Base-by-base conservation (phyloP, 1,140 invertebrate genomes). In the Lucilia cuprina region DNA sequence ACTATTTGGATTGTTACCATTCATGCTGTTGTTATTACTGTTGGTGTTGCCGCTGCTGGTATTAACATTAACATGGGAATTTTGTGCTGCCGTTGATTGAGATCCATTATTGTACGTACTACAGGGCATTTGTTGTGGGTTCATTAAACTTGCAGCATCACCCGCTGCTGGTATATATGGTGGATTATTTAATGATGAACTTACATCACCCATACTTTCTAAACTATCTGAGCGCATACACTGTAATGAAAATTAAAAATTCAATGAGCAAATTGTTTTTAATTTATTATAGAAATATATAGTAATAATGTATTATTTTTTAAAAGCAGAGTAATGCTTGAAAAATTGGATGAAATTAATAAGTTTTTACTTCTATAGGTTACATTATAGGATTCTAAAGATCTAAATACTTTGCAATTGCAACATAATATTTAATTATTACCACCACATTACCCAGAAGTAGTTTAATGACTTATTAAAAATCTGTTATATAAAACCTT, bases 131-230 rank as follows among this genome's bases (percentile, higher is more conserved):
- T 84, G 77, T 55, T 74, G 84, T 25, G 82, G 25, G 30, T 34
- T 47, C 84, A 86, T 83, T 78, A 88, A 65, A 70, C 84, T 88
- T 34, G 84, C 83, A 21, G 87, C 70, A 21, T 91, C 89, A 83
- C 86, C 60, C 14, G 88, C 84, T 7, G 88, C 87, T 41, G 90
- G 87, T 83, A 90, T 88, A 21, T 90, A 91, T 19, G 88, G 88
- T 34, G 87, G 86, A 86, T 91, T 91, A 12, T 87, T 86, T 80
- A 91, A 86, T 21, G 90, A 91, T 60, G 90, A 87, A 41, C 87
- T 89, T 14, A 90, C 88, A 86, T 91, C 89, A 35, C 88, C 89
- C 84, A 91, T 90, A 49, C 90, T 91, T 84, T 91, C 90, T 83
- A 91, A 84, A 12, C 90, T 91, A 82, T 91, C 90, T 2, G 90